Evolutionary conservation across 2,888 invertebrate species (phyloP).

Genomic region (Pandemis cinnamomeana): DNA sequence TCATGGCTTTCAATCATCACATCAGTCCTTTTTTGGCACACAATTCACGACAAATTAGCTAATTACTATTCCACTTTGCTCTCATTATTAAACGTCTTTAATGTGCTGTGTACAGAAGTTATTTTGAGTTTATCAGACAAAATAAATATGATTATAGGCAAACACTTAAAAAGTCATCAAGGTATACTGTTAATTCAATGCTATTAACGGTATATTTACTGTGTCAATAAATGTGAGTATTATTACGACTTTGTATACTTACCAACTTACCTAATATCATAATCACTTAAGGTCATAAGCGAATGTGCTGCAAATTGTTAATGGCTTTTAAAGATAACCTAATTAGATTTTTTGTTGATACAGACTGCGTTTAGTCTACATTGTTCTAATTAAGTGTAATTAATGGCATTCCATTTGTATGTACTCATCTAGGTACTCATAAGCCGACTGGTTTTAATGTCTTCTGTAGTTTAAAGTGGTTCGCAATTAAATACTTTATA

Average conservation of each 20-base stretch:
- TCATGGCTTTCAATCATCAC: no score
- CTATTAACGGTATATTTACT: background rate
- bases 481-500: background rate
- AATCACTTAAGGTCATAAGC: background rate
- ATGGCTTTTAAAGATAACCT: background rate
- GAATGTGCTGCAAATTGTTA: background rate
- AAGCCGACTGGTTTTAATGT: background rate
- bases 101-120: no score
- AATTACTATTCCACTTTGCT: background rate
- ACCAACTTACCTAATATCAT: slow-evolving; percentile 4
- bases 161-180: slow-evolving; percentile 1
- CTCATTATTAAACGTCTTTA: background rate
- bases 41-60: background rate
- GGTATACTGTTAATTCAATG: background rate
- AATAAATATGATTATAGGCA: background rate
- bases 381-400: background rate
- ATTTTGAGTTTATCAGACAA: no score
- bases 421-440: background rate
- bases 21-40: no score
- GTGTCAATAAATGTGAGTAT: background rate
- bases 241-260: background rate
- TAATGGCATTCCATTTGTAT: background rate
- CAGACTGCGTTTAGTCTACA: background rate
- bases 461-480: background rate
- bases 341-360: background rate